Percentiles rank a stretch among this genome's conserved stretches.
Evolutionary conservation across 2,888 invertebrate species (phyloP).

Genomic region (Neoaliturus tenellus): DNA sequence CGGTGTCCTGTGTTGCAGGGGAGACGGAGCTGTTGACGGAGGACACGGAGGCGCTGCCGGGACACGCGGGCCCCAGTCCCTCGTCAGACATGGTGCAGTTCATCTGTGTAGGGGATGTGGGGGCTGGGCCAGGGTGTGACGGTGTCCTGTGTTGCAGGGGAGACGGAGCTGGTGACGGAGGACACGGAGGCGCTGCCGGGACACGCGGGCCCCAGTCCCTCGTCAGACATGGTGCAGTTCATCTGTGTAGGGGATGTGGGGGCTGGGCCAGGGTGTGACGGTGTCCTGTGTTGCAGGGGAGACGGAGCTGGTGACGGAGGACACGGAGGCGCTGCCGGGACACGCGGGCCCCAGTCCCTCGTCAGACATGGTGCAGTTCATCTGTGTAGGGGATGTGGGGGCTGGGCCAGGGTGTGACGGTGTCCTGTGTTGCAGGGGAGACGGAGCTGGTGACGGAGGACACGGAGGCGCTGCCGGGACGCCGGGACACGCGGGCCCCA

Average conservation of each 20-base stretch:
- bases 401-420: too few species aligned
- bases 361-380: not conserved
- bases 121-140: too few species aligned
- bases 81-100: constrained; percentile 3
- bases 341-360: constrained; percentile 24
- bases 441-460: not conserved
- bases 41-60: not conserved
- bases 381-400: too few species aligned
- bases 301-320: not conserved
- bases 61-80: constrained; percentile 10
- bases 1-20: not conserved
- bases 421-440: not conserved
- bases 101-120: too few species aligned
- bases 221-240: constrained; percentile 6
- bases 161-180: not conserved
- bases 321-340: not conserved
- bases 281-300: not conserved
- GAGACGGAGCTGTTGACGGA: not conserved
- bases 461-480: not conserved
- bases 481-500: constrained; percentile 17
- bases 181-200: not conserved
- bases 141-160: not conserved
- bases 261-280: too few species aligned
- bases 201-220: constrained; percentile 12
- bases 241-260: too few species aligned